Base-by-base conservation (phyloP, 2,888 invertebrate genomes). In the Axea sp. region DNA sequence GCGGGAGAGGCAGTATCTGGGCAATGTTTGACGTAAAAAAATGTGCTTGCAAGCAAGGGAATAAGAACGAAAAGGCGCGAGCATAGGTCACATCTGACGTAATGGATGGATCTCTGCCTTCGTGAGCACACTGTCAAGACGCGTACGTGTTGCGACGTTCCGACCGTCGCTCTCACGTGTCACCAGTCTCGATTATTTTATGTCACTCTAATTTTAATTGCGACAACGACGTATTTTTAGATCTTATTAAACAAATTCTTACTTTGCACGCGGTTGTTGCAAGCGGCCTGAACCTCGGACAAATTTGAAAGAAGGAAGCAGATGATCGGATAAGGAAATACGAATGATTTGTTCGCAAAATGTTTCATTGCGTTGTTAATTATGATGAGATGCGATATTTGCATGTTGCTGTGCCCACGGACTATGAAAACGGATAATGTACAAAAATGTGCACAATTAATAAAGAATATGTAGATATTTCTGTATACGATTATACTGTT, bases 61-160 rank as follows among this genome's bases (percentile, higher is more conserved):
- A 49, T 35, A 41, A 26, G 43, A 62, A 68, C 43, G 55, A 73
- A 67, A 75, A 76, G 68, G 73, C 67, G 72, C 68, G 67, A 75
- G 71, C 73, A 68, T 53, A 37, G 82, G 80, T 81, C 81, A 81
- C 82, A 82, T 82, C 81, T 81, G 81, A 82, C 75, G 76, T 73
- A 80, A 77, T 73, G 62, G 53, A 73, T 69, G 76, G 75, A 76
- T 73, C 67, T 76, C 71, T 71, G 73, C 53, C 62, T 67, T 53
- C 57, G 51, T 73, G 59, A 76, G 51, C 67, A 76, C 59, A 41
- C 45, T 68, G 68, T 68, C 68, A 60, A 62, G 68, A 30, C 37
- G 26, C n/a, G 39, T 49, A 30, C 37, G 26, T 11, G 39, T 49
- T 19, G 37, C 65, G 22, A 12, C 47, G 51, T 15, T 49, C 33